Evolutionary conservation across 2,113 vertebrate species (phyloP), one percentile per base, ranked within the genome.

Genomic region (Sinocyclocheilus rhinocerous): DNA sequence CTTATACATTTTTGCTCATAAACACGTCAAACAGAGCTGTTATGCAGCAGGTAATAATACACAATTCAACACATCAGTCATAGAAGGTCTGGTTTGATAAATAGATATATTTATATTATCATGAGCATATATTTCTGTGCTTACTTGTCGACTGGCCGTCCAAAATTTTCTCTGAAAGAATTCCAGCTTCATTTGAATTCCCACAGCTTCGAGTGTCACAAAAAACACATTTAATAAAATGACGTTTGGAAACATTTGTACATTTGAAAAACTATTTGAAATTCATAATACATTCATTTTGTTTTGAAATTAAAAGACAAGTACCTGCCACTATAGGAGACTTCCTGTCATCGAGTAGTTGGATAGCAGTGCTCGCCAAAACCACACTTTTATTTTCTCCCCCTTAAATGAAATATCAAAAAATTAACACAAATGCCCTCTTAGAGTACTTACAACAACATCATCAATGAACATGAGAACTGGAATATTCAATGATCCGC

Each of bases 121-220:
- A 15, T 42, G 33, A 61, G 20, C 1, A 6, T 52, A 24, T 24
- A n/a, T 39, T 33, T 77, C 29, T 61, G 48, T 42, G 18, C 9
- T 83, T 93, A 99, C 98, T 97, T 99, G 98, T 96, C 98, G 96
- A 91, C 98, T 99, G 87, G 98, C 98, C 12, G 98, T 99, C 97
- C 98, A 99, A 91, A 99, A 99, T 92, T 99, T 99, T 90, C 97
- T 95, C 92, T 99, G 98, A 93, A 99, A 99, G 93, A 97, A 99
- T 89, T 99, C 98, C 16, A 99, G 96, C 94, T 99, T 99, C 98
- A 99, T 99, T 92, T 99, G 98, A 92, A 99, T 97, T 83, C 98
- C 98, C 50, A 99, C 97, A 95, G 97, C 98, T 99, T 90, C 75
- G 78, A 91, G 78, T 93, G 70, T 92, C 67, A 87, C 1, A 20